A percentile compares a stretch with the other conserved stretches of the same genome.
phyloP scores from a whole-genome alignment of 1,140 invertebrate genomes.

The Ctenoplectra terminalis region DNA sequence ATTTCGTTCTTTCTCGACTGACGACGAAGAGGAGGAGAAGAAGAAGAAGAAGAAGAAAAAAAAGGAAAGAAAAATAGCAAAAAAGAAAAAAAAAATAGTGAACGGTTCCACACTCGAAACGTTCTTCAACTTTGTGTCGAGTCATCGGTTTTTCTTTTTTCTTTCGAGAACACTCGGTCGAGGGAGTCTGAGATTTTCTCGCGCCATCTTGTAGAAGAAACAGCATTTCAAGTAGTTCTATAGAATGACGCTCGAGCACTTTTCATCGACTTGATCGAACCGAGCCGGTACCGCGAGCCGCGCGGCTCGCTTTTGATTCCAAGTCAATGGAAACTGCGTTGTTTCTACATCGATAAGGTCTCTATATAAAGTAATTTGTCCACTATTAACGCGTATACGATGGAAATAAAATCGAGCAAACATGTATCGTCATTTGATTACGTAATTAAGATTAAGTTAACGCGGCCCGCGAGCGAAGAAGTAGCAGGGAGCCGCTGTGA shows the following conservation, averaged over 20 bases:
- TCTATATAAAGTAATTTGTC: slow-evolving; percentile 48
- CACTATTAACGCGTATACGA: slow-evolving; percentile 65
- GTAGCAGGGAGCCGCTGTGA: slow-evolving; percentile 38
- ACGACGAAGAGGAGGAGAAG: background rate
- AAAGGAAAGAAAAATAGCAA: no score
- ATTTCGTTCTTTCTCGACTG: slow-evolving; percentile 52
- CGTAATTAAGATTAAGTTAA: slow-evolving; percentile 66
- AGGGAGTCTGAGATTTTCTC: slow-evolving; percentile 63
- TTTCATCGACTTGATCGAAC: slow-evolving; percentile 81
- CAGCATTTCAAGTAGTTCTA: slow-evolving; percentile 63
- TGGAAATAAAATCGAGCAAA: slow-evolving; percentile 48
- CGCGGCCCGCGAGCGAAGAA: slow-evolving; percentile 41
- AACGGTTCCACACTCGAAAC: background rate
- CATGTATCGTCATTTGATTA: slow-evolving; percentile 62
- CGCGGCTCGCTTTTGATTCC: slow-evolving; percentile 59
- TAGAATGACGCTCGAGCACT: slow-evolving; percentile 71
- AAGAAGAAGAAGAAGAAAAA: no score
- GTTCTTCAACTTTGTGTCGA: background rate
- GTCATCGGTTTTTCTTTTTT: background rate
- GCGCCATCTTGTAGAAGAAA: slow-evolving; percentile 67
- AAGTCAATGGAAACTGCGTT: slow-evolving; percentile 80
- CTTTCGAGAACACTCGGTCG: background rate
- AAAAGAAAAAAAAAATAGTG: no score
- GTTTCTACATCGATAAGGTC: slow-evolving; percentile 40
- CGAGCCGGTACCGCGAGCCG: background rate